Conservation (phyloP, 2,888 invertebrate species). For the Capitulum mitella region DNA sequence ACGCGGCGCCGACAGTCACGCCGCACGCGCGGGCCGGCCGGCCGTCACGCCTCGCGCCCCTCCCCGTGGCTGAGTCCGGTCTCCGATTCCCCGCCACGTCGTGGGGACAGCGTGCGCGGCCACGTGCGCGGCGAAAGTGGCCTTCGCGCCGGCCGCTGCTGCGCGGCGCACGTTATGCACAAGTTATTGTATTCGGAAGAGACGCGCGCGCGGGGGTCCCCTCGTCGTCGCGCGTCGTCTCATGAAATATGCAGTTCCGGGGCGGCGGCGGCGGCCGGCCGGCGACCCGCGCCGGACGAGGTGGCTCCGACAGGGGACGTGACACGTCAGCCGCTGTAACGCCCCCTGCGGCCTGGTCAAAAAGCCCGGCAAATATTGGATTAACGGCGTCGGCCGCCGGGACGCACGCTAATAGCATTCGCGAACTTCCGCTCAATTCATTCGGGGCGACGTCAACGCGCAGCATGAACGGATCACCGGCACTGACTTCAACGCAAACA, state of each 20-base stretch:
- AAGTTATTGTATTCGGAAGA: neutral
- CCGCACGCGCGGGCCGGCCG: too few species aligned
- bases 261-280: too few species aligned
- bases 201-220: neutral
- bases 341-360: neutral
- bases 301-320: neutral
- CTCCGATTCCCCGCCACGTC: too few species aligned
- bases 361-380: slow-evolving; percentile 4
- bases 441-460: neutral
- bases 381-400: neutral
- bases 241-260: neutral
- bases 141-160: neutral
- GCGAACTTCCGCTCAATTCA: neutral
- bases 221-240: neutral
- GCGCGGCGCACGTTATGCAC: neutral
- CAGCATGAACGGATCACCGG: neutral
- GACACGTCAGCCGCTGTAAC: too few species aligned
- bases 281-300: neutral
- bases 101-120: neutral
- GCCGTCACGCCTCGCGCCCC: too few species aligned
- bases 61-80: neutral
- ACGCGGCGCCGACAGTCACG: too few species aligned
- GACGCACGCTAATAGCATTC: neutral
- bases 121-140: neutral
- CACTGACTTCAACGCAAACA: neutral